These are phyloP conservation scores for Luehdorfia chinensis DNA, from an alignment of 1,140 invertebrate genomes.

Conservation along the genomic window DNA sequence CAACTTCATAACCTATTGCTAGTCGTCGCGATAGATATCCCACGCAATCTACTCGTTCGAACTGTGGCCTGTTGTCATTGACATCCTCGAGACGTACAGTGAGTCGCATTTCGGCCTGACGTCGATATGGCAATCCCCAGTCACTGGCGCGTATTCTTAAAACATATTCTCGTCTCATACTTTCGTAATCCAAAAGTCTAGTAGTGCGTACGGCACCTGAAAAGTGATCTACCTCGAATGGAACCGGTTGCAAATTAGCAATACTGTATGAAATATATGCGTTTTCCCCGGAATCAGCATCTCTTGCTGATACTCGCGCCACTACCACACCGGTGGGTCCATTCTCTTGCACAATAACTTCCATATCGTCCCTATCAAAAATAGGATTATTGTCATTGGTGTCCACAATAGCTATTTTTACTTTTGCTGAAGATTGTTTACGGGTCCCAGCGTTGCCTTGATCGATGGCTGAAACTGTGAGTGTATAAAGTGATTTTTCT, in stretches of 20 bases:
- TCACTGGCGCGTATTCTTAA: conserved; percentile 94
- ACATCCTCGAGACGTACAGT: conserved; percentile 89
- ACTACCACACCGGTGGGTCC: conserved; percentile 90
- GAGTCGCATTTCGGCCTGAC: conserved; percentile 93
- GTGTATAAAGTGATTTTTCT: conserved; percentile 89
- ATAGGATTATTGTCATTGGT: conserved; percentile 95
- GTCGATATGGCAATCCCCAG: conserved; percentile 93
- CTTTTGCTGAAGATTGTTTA: conserved; percentile 92
- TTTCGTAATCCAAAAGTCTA: conserved; percentile 92
- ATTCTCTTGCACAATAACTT: conserved; percentile 89
- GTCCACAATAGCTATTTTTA: conserved; percentile 92
- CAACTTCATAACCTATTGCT: conserved; percentile 88
- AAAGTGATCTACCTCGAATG: conserved; percentile 97
- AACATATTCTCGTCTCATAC: conserved; percentile 89
- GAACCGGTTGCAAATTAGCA: conserved; percentile 91
- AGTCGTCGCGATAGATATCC: conserved; percentile 89
- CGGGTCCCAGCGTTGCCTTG: conserved; percentile 89
- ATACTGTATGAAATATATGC: conserved; percentile 96
- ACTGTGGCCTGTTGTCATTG: conserved; percentile 96
- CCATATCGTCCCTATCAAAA: conserved; percentile 85
- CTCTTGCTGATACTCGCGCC: conserved; percentile 88
- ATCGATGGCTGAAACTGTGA: conserved; percentile 94
- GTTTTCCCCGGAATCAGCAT: conserved; percentile 95
- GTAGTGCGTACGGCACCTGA: conserved; percentile 92
- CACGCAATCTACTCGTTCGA: conserved; percentile 89